Conservation (phyloP, 1,140 invertebrate species). For the Colletes gigas region DNA sequence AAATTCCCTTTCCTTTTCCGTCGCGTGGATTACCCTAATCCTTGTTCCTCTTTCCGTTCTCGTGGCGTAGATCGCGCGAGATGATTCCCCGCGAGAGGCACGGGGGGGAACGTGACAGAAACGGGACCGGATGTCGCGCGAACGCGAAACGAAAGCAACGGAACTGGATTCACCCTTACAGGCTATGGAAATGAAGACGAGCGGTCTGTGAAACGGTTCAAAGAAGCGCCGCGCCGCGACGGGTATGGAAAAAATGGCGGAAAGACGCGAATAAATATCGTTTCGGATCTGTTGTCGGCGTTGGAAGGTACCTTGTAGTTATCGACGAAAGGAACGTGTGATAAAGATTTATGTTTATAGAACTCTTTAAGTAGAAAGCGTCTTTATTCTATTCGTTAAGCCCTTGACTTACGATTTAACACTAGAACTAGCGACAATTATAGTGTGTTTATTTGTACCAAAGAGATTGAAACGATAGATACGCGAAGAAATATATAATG, state of each 20-base stretch:
- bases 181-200: background rate
- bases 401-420: too few species aligned
- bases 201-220: background rate
- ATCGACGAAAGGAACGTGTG: background rate
- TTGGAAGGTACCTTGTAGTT: too few species aligned
- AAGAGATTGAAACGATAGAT: too few species aligned
- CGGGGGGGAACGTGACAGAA: background rate
- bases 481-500: too few species aligned
- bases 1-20: conserved; percentile 4
- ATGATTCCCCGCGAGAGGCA: background rate
- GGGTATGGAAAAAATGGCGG: background rate
- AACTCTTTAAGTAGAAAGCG: too few species aligned
- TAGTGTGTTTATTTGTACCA: too few species aligned
- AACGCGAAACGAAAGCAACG: conserved; percentile 4
- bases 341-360: too few species aligned
- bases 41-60: background rate
- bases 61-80: background rate
- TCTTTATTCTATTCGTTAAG: too few species aligned
- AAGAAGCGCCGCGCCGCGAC: too few species aligned
- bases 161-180: background rate
- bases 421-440: too few species aligned
- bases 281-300: too few species aligned
- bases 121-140: background rate
- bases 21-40: background rate
- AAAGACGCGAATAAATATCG: background rate